A percentile compares a stretch with the other conserved stretches of the same genome.
Evolutionary conservation across 2,888 invertebrate species (phyloP).

Genomic region (Erebia ligea): DNA sequence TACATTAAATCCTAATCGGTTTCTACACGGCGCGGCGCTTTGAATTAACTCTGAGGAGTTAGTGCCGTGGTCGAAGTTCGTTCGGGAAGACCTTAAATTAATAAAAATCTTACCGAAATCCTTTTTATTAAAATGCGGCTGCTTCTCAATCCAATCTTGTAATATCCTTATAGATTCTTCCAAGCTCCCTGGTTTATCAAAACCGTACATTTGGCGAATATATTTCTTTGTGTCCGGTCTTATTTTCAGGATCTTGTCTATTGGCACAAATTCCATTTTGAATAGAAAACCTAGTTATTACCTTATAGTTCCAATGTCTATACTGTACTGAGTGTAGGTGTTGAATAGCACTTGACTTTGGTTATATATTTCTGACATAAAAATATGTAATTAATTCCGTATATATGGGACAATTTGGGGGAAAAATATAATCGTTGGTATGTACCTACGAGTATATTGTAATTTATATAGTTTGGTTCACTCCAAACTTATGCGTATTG

Average conservation of each 20-base stretch:
- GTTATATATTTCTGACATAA: no score
- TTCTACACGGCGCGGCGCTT: no score
- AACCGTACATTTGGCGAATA: conserved; percentile 47
- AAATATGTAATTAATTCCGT: no score
- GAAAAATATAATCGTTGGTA: no score
- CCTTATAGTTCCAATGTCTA: not conserved
- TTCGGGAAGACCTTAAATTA: not conserved
- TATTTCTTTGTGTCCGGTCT: conserved; percentile 42
- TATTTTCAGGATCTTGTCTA: conserved; percentile 42
- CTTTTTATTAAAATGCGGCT: conserved; percentile 52
- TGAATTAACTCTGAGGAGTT: no score
- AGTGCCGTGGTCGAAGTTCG: not conserved
- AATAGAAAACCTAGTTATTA: conserved; percentile 13
- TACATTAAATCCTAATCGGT: no score
- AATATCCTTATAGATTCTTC: conserved; percentile 51
- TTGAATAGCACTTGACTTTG: no score
- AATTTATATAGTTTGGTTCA: no score
- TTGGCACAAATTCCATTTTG: conserved; percentile 28
- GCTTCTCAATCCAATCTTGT: conserved; percentile 55
- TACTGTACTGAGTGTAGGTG: not conserved
- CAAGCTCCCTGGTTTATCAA: conserved; percentile 46
- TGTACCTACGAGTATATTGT: no score
- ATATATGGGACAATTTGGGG: no score
- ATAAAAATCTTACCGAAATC: conserved; percentile 51
- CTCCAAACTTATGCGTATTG: no score